A percentile compares a stretch with the other conserved stretches of the same genome.
Evolutionary conservation across 1,140 invertebrate genomes (phyloP).

Genomic region (Drosophila pruinosa): DNA sequence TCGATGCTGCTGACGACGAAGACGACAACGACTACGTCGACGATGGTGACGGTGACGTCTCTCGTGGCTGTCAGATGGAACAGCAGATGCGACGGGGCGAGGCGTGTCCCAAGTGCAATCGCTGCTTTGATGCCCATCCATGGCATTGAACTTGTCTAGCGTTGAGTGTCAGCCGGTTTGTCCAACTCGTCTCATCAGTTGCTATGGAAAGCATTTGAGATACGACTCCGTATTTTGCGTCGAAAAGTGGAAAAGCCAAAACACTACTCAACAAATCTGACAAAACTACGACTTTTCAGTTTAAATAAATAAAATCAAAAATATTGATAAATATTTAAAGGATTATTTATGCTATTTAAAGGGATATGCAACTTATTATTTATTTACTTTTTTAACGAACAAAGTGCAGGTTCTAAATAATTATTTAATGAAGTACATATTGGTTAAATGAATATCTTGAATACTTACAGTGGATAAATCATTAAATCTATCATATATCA

Average conservation of each 20-base stretch:
- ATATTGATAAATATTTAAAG: not conserved
- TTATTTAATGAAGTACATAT: too few relatives aligned
- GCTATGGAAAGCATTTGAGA: constrained; percentile 33
- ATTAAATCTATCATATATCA: too few relatives aligned
- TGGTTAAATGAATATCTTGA: too few relatives aligned
- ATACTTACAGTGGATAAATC: too few relatives aligned
- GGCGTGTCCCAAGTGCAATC: constrained; percentile 23
- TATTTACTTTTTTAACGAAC: too few relatives aligned
- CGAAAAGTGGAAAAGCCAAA: not conserved
- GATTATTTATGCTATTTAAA: not conserved
- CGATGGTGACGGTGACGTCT: too few relatives aligned
- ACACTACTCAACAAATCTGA: not conserved
- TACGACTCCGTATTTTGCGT: not conserved
- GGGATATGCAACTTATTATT: too few relatives aligned
- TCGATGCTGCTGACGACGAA: too few relatives aligned
- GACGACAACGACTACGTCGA: constrained; percentile 39
- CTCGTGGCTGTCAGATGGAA: constrained; percentile 52
- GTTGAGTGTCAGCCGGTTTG: constrained; percentile 46
- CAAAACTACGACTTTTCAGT: not conserved
- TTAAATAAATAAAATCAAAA: constrained; percentile 7
- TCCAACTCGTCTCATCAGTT: constrained; percentile 31
- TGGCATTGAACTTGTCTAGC: constrained; percentile 74
- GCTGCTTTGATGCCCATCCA: constrained; percentile 66
- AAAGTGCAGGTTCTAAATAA: too few relatives aligned
- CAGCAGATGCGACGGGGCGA: not conserved